A percentile compares a stretch with the other conserved stretches of the same genome.
Evolutionary conservation across 2,888 invertebrate genomes (phyloP).

Genomic region (Caenorhabditis wallacei): DNA sequence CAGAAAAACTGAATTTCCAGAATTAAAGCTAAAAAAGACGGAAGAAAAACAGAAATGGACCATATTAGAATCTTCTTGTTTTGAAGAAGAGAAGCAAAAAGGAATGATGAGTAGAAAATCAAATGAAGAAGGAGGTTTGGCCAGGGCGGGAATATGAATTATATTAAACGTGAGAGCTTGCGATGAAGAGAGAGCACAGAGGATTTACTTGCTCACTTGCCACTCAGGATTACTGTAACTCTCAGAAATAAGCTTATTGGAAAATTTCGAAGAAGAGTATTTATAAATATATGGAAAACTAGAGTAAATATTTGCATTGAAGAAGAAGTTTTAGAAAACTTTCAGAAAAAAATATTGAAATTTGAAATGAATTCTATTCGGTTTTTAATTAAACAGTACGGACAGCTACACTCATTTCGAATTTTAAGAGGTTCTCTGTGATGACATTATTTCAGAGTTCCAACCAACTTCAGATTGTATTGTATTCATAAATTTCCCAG

Average conservation of each 20-base stretch:
- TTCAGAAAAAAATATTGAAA: background rate
- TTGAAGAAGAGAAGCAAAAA: slow-evolving; percentile 10
- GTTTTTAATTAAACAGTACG: background rate
- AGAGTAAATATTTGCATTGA: slow-evolving; percentile 41
- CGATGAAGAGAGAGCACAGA: slow-evolving; percentile 32
- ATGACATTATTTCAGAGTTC: too few relatives aligned
- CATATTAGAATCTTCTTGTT: background rate
- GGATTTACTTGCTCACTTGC: slow-evolving; percentile 55
- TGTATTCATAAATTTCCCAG: too few relatives aligned
- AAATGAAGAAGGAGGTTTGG: slow-evolving; percentile 51
- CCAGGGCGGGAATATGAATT: slow-evolving; percentile 47
- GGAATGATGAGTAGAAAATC: slow-evolving; percentile 39
- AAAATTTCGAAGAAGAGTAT: slow-evolving; percentile 35
- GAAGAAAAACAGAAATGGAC: background rate
- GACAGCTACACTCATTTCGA: too few relatives aligned
- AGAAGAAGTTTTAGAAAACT: background rate
- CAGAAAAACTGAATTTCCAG: too few relatives aligned
- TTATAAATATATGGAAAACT: slow-evolving; percentile 26
- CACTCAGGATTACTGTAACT: slow-evolving; percentile 65
- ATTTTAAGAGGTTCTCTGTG: too few relatives aligned
- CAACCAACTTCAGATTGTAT: too few relatives aligned
- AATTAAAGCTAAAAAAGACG: background rate
- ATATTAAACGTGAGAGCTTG: slow-evolving; percentile 64
- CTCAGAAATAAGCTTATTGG: slow-evolving; percentile 49
- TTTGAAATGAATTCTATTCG: background rate